Evolutionary conservation across 1,140 invertebrate species (phyloP).

Genomic region (Arctopsyche grandis): DNA sequence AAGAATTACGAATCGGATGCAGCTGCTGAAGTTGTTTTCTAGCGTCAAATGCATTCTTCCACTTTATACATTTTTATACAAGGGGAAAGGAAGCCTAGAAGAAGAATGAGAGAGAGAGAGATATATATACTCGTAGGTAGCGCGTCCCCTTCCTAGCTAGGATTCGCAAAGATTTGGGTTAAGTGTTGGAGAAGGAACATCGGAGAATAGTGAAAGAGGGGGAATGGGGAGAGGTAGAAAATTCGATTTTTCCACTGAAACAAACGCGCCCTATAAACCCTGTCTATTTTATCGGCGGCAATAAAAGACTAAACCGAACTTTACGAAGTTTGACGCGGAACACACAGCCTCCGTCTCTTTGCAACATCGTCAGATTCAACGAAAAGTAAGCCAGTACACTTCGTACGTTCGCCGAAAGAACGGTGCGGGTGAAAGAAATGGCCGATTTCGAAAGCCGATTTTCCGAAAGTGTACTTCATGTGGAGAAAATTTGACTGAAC

Average conservation of each 20-base stretch:
- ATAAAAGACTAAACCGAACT: slow-evolving; percentile 47
- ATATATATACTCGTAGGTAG: too few relatives aligned
- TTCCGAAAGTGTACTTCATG: too few relatives aligned
- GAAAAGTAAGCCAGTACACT: too few relatives aligned
- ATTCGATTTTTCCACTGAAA: slow-evolving; percentile 30
- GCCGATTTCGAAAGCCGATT: slow-evolving; percentile 48
- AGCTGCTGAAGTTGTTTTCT: too few relatives aligned
- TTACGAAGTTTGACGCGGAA: neutral
- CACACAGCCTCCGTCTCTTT: neutral
- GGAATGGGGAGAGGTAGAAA: neutral
- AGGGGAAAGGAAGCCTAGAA: too few relatives aligned
- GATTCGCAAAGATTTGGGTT: slow-evolving; percentile 20
- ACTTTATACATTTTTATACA: too few relatives aligned
- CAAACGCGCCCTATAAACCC: slow-evolving; percentile 30
- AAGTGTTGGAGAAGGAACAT: slow-evolving; percentile 9
- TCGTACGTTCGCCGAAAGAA: too few relatives aligned
- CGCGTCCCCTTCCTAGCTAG: neutral
- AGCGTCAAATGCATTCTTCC: too few relatives aligned
- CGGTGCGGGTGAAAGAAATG: slow-evolving; percentile 29
- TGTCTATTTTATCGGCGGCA: slow-evolving; percentile 47
- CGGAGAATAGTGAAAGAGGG: neutral
- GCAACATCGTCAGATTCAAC: neutral
- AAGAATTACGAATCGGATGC: too few relatives aligned
- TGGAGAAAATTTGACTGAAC: too few relatives aligned
- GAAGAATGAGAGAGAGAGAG: too few relatives aligned